These are phyloP conservation scores for Lasioglossum morio DNA, from an alignment of 2,888 invertebrate species.

Conservation along the genomic window DNA sequence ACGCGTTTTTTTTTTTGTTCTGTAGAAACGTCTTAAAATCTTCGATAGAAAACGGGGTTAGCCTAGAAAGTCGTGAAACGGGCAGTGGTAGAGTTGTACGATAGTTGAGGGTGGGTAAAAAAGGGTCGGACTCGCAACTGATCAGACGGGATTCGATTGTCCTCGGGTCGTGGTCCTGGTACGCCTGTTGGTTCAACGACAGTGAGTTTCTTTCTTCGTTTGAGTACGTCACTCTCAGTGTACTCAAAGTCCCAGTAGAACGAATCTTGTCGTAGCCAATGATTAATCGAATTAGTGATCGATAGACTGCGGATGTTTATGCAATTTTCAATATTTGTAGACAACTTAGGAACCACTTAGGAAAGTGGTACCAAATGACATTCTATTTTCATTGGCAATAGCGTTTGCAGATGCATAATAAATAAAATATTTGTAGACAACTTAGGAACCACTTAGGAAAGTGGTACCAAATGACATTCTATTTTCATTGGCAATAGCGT, in stretches of 20 bases:
- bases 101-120: not conserved
- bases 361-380: too few relatives aligned
- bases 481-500: too few relatives aligned
- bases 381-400: too few relatives aligned
- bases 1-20: not conserved
- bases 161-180: slow-evolving; percentile 39
- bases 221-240: too few relatives aligned
- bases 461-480: too few relatives aligned
- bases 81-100: slow-evolving; percentile 51
- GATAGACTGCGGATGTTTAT: too few relatives aligned
- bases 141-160: slow-evolving; percentile 64
- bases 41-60: not conserved
- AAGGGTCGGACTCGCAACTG: slow-evolving; percentile 21
- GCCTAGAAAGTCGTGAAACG: slow-evolving; percentile 23
- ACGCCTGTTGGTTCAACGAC: not conserved
- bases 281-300: not conserved
- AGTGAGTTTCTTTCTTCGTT: not conserved
- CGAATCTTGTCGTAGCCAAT: not conserved
- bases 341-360: too few relatives aligned
- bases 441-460: too few relatives aligned
- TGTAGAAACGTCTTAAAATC: not conserved
- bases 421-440: too few relatives aligned
- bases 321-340: too few relatives aligned
- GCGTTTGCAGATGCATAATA: too few relatives aligned
- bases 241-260: too few relatives aligned